phyloP scores from a whole-genome alignment of 2,797 vertebrate genomes.

The Uromys caudimaculatus region DNA sequence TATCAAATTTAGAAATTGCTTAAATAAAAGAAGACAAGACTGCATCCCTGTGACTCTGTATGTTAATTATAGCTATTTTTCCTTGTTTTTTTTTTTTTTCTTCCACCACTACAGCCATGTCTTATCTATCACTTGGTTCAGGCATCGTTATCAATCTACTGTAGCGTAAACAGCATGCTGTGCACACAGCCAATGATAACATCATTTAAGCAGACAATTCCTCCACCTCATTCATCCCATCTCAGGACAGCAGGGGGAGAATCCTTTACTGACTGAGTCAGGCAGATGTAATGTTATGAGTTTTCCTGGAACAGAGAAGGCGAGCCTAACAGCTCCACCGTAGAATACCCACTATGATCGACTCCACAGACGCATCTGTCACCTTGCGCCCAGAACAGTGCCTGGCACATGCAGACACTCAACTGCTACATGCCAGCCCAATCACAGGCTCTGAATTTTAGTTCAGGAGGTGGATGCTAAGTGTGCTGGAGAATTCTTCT shows the following conservation, averaged over 20 bases:
- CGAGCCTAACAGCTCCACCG: rapidly evolving
- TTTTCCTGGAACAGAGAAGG: neutral
- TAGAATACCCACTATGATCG: neutral
- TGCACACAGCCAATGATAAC: conserved; percentile 73
- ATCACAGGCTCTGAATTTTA: neutral
- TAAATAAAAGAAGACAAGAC: conserved; percentile 69
- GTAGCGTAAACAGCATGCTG: conserved; percentile 73
- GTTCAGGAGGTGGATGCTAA: neutral
- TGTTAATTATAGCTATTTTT: conserved; percentile 74
- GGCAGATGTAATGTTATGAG: neutral
- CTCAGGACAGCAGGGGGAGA: conserved; percentile 44
- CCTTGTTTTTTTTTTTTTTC: neutral
- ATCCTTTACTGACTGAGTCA: neutral
- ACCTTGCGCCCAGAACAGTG: rapidly evolving
- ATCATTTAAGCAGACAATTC: conserved; percentile 60
- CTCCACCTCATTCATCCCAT: conserved; percentile 3
- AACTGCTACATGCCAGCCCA: neutral
- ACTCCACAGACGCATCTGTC: neutral
- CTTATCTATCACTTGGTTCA: conserved; percentile 70
- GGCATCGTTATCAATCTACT: conserved; percentile 78
- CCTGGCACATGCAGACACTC: neutral
- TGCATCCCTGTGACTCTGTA: conserved; percentile 57
- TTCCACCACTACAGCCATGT: conserved; percentile 19
- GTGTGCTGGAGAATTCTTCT: neutral
- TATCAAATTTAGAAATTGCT: conserved; percentile 69